A percentile compares a stretch with the other conserved stretches of the same genome.
phyloP scores from a whole-genome alignment of 1,140 invertebrate genomes.

The Caenorhabditis brenneri region DNA sequence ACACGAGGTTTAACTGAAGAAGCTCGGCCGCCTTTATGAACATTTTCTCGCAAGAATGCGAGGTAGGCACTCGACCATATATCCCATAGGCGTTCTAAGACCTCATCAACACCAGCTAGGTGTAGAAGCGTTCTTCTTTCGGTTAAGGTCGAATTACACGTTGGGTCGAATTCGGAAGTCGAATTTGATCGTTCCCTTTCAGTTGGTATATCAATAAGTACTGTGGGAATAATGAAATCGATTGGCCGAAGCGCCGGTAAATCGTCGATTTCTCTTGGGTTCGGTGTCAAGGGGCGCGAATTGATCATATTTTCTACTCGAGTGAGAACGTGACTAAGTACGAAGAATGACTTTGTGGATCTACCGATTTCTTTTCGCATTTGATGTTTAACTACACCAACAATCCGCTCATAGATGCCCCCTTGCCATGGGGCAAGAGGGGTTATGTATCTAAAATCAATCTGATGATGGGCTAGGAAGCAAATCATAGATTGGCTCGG shows the following conservation, averaged over 20 bases:
- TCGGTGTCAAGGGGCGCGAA: neutral
- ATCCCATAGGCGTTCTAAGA: too few species aligned
- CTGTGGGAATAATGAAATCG: neutral
- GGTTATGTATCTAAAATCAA: neutral
- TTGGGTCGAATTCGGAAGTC: too few species aligned
- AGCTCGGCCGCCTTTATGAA: too few species aligned
- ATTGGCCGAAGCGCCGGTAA: neutral
- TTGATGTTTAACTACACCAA: neutral
- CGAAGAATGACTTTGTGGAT: neutral
- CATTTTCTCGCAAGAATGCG: too few species aligned
- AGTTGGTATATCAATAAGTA: neutral
- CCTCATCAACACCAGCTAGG: too few species aligned
- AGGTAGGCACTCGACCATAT: too few species aligned
- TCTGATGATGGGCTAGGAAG: neutral
- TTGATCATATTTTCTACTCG: neutral
- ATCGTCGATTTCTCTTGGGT: neutral
- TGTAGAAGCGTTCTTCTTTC: too few species aligned
- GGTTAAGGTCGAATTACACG: too few species aligned
- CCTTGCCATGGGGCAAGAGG: slow-evolving; percentile 12
- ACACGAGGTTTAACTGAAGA: too few species aligned
- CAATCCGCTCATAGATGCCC: slow-evolving; percentile 33
- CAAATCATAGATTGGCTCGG: neutral
- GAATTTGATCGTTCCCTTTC: too few species aligned
- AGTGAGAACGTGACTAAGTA: neutral
- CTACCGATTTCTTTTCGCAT: neutral